These are phyloP conservation scores for Cinara cedri DNA, from an alignment of 2,888 invertebrate species.

Conservation along the genomic window DNA sequence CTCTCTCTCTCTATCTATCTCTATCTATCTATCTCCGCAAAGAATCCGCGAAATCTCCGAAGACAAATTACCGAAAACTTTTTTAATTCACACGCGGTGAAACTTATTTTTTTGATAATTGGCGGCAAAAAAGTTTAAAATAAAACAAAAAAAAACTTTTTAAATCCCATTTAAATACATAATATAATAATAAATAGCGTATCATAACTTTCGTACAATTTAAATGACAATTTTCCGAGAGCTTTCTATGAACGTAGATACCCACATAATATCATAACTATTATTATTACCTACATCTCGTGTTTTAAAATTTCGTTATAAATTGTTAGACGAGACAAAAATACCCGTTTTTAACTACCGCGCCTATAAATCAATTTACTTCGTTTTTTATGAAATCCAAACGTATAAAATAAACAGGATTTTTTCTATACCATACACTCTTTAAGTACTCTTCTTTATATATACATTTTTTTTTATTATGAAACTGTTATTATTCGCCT, in stretches of 20 bases:
- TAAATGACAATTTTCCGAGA: slow-evolving; percentile 6
- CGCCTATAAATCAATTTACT: too few species aligned
- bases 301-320: not conserved
- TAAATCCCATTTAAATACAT: slow-evolving; percentile 19
- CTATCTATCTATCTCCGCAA: not conserved
- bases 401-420: too few species aligned
- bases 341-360: too few species aligned
- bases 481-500: too few species aligned
- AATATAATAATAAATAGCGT: not conserved
- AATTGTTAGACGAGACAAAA: not conserved
- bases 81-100: slow-evolving; percentile 44
- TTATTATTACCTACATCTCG: not conserved
- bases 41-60: slow-evolving; percentile 45
- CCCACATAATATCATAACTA: not conserved
- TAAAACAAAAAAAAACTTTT: slow-evolving; percentile 37
- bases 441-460: too few species aligned
- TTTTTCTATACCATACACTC: too few species aligned
- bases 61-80: slow-evolving; percentile 56
- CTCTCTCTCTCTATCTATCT: too few species aligned
- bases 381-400: too few species aligned
- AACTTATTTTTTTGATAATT: slow-evolving; percentile 48
- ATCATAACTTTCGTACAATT: not conserved
- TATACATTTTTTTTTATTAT: too few species aligned
- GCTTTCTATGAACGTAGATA: too few species aligned
- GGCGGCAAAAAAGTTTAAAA: slow-evolving; percentile 34